These are phyloP conservation scores for Gallinago undulata DNA, from an alignment of 2,113 vertebrate species.

Conservation along the genomic window DNA sequence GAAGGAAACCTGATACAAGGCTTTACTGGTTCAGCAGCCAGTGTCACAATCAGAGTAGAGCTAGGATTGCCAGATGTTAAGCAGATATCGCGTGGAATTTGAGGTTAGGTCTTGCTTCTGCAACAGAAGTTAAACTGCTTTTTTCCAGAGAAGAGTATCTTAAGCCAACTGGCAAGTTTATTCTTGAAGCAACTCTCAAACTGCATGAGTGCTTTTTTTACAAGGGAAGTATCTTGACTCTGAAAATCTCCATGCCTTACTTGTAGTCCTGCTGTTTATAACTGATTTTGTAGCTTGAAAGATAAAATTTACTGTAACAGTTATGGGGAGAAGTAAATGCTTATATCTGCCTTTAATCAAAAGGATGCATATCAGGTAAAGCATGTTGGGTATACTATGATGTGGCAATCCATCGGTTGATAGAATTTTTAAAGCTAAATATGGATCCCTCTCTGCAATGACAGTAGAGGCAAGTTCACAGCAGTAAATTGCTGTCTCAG, in stretches of 20 bases:
- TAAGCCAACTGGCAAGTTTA: neutral
- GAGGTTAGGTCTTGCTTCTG: slow-evolving; percentile 13
- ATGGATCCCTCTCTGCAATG: neutral
- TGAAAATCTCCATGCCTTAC: neutral
- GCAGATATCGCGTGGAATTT: neutral
- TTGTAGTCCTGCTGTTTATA: neutral
- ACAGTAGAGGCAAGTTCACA: neutral
- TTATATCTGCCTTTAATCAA: neutral
- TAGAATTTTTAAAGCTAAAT: neutral
- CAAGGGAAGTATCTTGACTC: neutral
- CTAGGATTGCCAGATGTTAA: slow-evolving; percentile 9
- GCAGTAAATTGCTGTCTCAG: neutral
- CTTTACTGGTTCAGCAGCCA: slow-evolving; percentile 6
- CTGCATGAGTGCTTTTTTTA: neutral
- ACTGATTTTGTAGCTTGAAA: neutral
- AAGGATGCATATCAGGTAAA: neutral
- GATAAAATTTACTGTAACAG: neutral
- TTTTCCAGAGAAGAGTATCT: neutral
- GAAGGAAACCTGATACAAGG: neutral
- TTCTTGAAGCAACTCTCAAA: neutral
- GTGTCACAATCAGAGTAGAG: neutral
- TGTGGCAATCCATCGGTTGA: neutral
- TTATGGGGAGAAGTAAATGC: neutral
- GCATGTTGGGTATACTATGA: neutral
- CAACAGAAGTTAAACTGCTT: slow-evolving; percentile 13